Percentiles rank a stretch among this genome's conserved stretches.
phyloP scores from a whole-genome alignment of 2,113 vertebrate genomes.

The Oryzias melastigma region DNA sequence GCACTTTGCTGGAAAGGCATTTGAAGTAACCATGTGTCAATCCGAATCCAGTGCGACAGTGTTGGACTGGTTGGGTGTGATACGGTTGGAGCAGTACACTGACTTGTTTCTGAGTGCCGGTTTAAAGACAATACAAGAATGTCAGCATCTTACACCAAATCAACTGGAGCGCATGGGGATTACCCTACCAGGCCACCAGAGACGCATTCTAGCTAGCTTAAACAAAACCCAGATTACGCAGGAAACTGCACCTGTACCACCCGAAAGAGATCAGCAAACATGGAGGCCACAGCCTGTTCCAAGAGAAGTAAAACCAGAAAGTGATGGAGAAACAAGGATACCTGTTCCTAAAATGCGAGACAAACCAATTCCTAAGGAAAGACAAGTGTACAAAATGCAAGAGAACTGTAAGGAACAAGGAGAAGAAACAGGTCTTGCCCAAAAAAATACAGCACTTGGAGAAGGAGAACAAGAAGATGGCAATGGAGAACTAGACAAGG shows the following conservation, averaged over 20 bases:
- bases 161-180: constrained; percentile 81
- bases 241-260: neutral
- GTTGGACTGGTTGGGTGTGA: constrained; percentile 79
- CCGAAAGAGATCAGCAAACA: constrained; percentile 18
- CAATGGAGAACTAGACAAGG: constrained; percentile 58
- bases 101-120: constrained; percentile 73
- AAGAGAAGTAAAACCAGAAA: constrained; percentile 12
- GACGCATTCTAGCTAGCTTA: constrained; percentile 86
- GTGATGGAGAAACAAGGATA: constrained; percentile 37
- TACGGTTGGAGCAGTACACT: constrained; percentile 89
- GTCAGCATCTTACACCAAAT: constrained; percentile 73
- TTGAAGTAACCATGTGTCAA: constrained; percentile 60
- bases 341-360: constrained; percentile 38
- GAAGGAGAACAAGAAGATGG: constrained; percentile 16
- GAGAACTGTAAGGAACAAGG: constrained; percentile 17
- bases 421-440: constrained; percentile 17
- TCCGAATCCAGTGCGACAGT: constrained; percentile 61
- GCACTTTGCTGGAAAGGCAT: constrained; percentile 1
- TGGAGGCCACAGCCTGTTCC: constrained; percentile 23
- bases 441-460: constrained; percentile 18
- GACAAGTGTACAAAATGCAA: constrained; percentile 19
- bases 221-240: constrained; percentile 64
- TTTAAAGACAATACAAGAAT: constrained; percentile 74
- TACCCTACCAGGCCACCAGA: constrained; percentile 84
- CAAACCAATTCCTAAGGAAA: constrained; percentile 77